phyloP scores from a whole-genome alignment of 2,113 vertebrate genomes.

The Eulemur macaco region DNA sequence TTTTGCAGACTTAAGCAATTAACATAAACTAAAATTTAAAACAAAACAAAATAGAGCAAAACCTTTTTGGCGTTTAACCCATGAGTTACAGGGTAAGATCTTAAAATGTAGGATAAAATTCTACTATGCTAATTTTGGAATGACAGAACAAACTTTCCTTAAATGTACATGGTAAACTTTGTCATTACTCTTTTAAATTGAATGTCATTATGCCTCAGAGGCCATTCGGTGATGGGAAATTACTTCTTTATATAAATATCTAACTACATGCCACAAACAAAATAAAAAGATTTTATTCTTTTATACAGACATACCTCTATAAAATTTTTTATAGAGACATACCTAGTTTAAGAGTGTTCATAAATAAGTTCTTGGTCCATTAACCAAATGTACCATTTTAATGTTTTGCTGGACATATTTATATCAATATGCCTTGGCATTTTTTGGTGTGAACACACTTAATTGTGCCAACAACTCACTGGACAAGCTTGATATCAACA shows the following conservation, averaged over 20 bases:
- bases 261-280: background rate
- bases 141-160: background rate
- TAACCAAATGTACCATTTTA: background rate
- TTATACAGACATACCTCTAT: background rate
- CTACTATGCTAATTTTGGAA: background rate
- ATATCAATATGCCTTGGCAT: background rate
- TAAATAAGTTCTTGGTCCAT: background rate
- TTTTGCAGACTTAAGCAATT: slow-evolving; percentile 52
- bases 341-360: background rate
- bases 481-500: background rate
- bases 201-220: background rate
- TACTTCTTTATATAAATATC: background rate
- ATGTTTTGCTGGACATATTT: background rate
- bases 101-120: background rate
- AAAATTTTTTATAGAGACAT: background rate
- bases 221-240: background rate
- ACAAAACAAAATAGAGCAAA: slow-evolving; percentile 54
- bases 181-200: background rate
- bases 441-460: background rate
- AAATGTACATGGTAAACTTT: background rate
- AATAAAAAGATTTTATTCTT: background rate
- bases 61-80: slow-evolving; percentile 2
- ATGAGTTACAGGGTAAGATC: background rate
- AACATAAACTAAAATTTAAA: slow-evolving; percentile 30
- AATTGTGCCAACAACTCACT: background rate